Conservation (phyloP, 2,888 invertebrate genomes). For the Hetaerina titia region DNA sequence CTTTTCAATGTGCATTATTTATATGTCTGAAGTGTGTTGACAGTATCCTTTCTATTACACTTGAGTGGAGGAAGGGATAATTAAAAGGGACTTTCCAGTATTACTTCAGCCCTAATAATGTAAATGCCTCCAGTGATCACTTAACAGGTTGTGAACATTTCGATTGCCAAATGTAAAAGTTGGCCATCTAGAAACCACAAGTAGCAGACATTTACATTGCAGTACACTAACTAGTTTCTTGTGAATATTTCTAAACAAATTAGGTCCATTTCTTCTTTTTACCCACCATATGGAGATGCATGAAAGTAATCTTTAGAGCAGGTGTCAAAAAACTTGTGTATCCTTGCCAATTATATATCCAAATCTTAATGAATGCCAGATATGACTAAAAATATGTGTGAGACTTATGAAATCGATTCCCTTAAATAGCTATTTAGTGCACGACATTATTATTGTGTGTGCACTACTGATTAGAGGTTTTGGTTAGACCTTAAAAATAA, state of each 20-base stretch:
- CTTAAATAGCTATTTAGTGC: neutral
- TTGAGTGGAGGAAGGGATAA: neutral
- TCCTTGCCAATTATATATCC: neutral
- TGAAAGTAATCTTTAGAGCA: neutral
- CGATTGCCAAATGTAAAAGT: neutral
- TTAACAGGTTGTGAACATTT: no score
- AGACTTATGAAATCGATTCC: neutral
- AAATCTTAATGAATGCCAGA: neutral
- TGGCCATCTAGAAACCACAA: neutral
- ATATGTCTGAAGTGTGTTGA: neutral
- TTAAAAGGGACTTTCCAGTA: neutral
- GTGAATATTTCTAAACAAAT: neutral
- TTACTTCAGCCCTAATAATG: neutral
- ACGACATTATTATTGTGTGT: no score
- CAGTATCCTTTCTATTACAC: neutral
- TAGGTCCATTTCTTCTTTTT: neutral
- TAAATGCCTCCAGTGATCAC: neutral
- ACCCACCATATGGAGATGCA: neutral
- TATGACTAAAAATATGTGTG: neutral
- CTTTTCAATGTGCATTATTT: neutral
- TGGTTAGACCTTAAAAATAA: no score
- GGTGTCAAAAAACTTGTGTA: neutral
- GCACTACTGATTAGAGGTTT: no score
- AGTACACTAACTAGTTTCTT: neutral
- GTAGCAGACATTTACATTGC: neutral